Evolutionary conservation across 2,888 invertebrate species (phyloP), one percentile per base, ranked within the genome.

Genomic region (Smittia aterrima): DNA sequence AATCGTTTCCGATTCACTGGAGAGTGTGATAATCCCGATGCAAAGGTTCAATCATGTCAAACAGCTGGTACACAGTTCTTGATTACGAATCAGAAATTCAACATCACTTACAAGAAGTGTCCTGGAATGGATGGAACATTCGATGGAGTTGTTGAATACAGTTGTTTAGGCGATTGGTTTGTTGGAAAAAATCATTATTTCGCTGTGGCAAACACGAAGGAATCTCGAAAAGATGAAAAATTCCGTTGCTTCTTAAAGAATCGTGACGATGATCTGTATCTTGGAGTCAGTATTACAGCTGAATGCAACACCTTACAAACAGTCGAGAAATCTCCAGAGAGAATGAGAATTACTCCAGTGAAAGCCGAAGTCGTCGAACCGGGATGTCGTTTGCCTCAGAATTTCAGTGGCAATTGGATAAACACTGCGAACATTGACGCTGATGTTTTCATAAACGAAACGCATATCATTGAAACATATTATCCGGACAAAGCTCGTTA

Each of bases 361-460:
- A 92, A 96, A 85, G 87, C 94, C 0, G 95, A 96, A 84, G 89
- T 92, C 6, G 95, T 96, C 0, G 91, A 92, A 77, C 92, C 98
- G 1, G 93, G 95, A 0, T 98, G 98, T 80, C 89, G 94, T 62
- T 83, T 98, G 75, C 96, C 98, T 0, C 92, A 95, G 81, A 97
- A 98, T 81, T 96, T 96, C 83, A 89, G 92, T 0, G 97, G 98
- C 0, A 89, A 92, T 22, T 98, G 98, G 98, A 94, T 97, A 71
- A 98, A 98, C 79, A 97, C 98, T 0, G 97, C 97, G 0, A 97
- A 98, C 80, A 93, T 96, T 77, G 96, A 97, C 82, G 97, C 97
- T 0, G 95, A 96, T 82, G 91, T 96, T 0, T 87, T 89, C 64
- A 95, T 98, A 53, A 98, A 98, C 80, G 93, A 95, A 79, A 98